A percentile compares a stretch with the other conserved stretches of the same genome.
Evolutionary conservation across 2,113 vertebrate genomes (phyloP).

Genomic region (Penelope pileata): DNA sequence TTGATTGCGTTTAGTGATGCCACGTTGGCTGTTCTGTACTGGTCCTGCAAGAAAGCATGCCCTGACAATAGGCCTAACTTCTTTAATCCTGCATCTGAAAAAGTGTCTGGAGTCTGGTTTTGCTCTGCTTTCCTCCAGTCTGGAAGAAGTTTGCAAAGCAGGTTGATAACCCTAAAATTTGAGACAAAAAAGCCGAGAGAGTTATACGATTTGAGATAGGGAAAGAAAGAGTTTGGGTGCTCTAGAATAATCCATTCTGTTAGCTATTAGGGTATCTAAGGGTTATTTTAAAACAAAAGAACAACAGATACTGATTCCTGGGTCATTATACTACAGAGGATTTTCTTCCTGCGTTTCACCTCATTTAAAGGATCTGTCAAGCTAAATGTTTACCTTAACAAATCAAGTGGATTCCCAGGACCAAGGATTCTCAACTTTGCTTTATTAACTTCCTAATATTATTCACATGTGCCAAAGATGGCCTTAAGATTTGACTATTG

Average conservation of each 20-base stretch:
- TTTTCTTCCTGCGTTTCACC: not conserved
- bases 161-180: not conserved
- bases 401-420: not conserved
- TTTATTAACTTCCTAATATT: too few species aligned
- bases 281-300: not conserved
- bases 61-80: not conserved
- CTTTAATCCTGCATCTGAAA: not conserved
- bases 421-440: not conserved
- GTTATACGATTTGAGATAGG: not conserved
- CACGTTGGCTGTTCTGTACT: not conserved
- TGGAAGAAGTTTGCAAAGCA: not conserved
- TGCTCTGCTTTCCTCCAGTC: not conserved
- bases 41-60: not conserved
- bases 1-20: not conserved
- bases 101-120: not conserved
- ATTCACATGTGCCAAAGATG: too few species aligned
- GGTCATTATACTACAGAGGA: not conserved
- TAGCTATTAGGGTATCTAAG: not conserved
- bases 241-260: not conserved
- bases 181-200: not conserved
- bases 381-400: not conserved
- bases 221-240: not conserved
- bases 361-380: not conserved
- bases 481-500: not conserved
- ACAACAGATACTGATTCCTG: not conserved